Conservation (phyloP, 2,888 invertebrate genomes). For the Sphaerophoria taeniata region DNA sequence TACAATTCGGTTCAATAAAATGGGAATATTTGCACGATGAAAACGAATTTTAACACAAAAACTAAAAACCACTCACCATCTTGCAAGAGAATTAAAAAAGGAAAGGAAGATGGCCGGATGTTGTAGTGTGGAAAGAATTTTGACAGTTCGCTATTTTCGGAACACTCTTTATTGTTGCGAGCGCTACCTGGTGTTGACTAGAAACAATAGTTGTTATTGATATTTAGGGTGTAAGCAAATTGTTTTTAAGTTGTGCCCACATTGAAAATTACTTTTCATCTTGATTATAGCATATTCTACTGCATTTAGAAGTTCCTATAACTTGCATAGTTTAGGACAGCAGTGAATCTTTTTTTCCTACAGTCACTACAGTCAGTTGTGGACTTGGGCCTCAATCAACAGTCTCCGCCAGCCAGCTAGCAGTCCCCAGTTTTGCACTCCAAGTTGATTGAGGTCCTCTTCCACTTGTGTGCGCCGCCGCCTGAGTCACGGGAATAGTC, state of each 20-base stretch:
- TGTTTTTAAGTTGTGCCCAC: not conserved
- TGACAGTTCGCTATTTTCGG: slow-evolving; percentile 52
- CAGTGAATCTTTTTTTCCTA: no score
- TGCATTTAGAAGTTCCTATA: no score
- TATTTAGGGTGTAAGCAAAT: not conserved
- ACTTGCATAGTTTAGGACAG: no score
- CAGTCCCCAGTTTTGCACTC: no score
- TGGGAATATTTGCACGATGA: slow-evolving; percentile 76
- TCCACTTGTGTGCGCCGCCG: no score
- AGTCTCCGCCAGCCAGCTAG: no score
- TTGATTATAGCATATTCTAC: no score
- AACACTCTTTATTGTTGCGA: not conserved
- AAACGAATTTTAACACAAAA: slow-evolving; percentile 76
- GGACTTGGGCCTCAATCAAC: no score
- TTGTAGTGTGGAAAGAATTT: slow-evolving; percentile 64
- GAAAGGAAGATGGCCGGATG: slow-evolving; percentile 79
- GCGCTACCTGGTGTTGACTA: slow-evolving; percentile 24
- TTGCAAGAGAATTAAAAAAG: slow-evolving; percentile 82
- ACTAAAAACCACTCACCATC: slow-evolving; percentile 82
- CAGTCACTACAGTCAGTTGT: no score
- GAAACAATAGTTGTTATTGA: not conserved
- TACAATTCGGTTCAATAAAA: slow-evolving; percentile 55
- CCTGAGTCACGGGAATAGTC: no score
- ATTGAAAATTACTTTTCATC: not conserved
- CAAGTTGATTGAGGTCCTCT: no score